These are phyloP conservation scores for Scartelaos histophorus DNA, from an alignment of 2,113 vertebrate genomes.

Conservation along the genomic window DNA sequence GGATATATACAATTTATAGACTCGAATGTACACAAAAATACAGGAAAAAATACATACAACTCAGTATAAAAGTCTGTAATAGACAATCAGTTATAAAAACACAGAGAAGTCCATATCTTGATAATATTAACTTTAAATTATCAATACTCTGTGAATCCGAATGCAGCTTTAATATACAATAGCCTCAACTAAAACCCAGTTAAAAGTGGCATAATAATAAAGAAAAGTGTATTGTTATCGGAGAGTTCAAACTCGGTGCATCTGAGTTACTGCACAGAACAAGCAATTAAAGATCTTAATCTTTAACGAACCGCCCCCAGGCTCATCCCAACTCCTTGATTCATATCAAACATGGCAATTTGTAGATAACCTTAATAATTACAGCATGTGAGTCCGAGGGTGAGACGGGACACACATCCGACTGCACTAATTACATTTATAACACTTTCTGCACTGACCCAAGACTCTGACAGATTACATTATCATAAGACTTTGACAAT, in stretches of 20 bases:
- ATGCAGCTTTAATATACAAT: neutral
- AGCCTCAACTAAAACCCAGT: neutral
- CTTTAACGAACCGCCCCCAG: neutral
- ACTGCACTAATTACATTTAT: neutral
- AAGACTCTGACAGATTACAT: neutral
- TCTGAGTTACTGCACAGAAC: neutral
- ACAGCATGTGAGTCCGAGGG: neutral
- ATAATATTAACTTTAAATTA: no score
- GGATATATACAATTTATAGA: no score
- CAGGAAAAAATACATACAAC: no score
- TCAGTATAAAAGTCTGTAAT: no score
- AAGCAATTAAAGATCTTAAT: constrained; percentile 9
- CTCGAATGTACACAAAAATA: no score
- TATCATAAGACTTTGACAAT: neutral
- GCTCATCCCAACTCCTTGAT: neutral
- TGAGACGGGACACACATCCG: neutral
- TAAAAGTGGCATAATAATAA: neutral
- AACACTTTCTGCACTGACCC: neutral
- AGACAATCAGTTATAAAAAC: no score
- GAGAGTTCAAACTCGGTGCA: neutral
- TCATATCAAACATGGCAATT: constrained; percentile 5
- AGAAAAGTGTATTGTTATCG: constrained; percentile 1
- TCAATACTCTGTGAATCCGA: no score
- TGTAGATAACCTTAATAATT: constrained; percentile 4
- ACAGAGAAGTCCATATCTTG: no score